Conservation (phyloP, 2,888 invertebrate species). For the Chesias legatella region DNA sequence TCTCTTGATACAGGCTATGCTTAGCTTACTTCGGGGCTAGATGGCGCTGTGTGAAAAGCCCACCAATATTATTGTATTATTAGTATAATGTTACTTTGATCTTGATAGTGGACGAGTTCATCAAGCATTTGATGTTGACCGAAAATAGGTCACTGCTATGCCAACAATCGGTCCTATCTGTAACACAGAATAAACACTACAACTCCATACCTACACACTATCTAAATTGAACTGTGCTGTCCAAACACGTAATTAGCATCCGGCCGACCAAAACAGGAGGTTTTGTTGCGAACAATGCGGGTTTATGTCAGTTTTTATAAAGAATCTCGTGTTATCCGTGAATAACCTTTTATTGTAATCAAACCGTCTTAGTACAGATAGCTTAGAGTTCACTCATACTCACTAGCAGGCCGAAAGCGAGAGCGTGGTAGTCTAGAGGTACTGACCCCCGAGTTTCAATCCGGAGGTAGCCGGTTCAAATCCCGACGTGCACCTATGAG, state of each 20-base stretch:
- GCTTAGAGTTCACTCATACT: too few species aligned
- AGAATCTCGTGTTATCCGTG: constrained; percentile 2
- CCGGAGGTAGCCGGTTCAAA: too few species aligned
- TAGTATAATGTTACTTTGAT: too few species aligned
- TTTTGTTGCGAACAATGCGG: constrained; percentile 17
- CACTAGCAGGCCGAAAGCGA: too few species aligned
- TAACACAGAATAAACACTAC: background rate
- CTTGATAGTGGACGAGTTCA: too few species aligned
- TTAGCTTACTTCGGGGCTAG: too few species aligned
- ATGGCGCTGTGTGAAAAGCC: too few species aligned
- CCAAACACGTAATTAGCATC: constrained; percentile 21
- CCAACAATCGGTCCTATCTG: constrained; percentile 15
- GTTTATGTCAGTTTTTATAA: constrained; percentile 9
- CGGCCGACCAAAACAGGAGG: constrained; percentile 14
- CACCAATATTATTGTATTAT: too few species aligned
- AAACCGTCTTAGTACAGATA: background rate
- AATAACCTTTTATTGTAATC: background rate
- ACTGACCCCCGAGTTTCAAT: too few species aligned
- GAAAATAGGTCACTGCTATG: constrained; percentile 19
- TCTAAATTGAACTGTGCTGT: constrained; percentile 7
- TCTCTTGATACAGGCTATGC: too few species aligned
- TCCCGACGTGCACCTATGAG: too few species aligned
- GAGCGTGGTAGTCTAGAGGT: too few species aligned
- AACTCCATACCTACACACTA: background rate
- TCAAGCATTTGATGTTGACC: constrained; percentile 18